Evolutionary conservation across 2,113 vertebrate species (phyloP).

Genomic region (Helogale parvula): DNA sequence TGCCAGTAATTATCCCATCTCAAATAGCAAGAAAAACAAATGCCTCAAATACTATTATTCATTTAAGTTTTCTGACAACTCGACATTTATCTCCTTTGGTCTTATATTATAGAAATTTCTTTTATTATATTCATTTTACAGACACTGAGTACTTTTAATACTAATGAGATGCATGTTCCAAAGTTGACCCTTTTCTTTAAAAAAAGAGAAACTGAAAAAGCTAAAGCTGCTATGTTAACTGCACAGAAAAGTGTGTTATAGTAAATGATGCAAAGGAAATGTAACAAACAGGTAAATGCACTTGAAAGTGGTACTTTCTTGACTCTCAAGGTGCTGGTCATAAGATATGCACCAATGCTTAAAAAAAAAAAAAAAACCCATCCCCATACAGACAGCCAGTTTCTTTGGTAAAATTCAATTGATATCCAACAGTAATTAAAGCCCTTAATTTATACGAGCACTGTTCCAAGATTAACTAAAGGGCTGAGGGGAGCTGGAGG

Average conservation of each 20-base stretch:
- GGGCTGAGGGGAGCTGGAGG: conserved; percentile 30
- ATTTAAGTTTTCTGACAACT: conserved; percentile 74
- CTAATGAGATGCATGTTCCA: conserved; percentile 58
- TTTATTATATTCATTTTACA: conserved; percentile 69
- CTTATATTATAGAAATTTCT: conserved; percentile 69
- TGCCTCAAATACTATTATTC: conserved; percentile 81
- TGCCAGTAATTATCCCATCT: conserved; percentile 82
- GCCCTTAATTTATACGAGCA: conserved; percentile 64
- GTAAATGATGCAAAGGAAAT: conserved; percentile 64
- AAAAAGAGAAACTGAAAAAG: conserved; percentile 54
- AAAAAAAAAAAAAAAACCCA: background rate
- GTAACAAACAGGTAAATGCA: background rate
- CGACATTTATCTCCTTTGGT: conserved; percentile 71
- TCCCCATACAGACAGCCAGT: background rate
- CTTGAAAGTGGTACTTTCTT: background rate
- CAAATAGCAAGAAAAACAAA: conserved; percentile 82
- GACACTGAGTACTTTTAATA: conserved; percentile 72
- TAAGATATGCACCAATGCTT: background rate
- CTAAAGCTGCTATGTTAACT: conserved; percentile 59
- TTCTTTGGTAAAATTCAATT: conserved; percentile 53
- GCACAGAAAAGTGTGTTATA: conserved; percentile 55
- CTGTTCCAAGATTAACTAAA: conserved; percentile 71
- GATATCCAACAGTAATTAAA: conserved; percentile 73
- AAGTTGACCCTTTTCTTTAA: conserved; percentile 48
- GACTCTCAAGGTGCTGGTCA: background rate